Base-by-base conservation (phyloP, 2,888 invertebrate species). In the Andrena camellia region DNA sequence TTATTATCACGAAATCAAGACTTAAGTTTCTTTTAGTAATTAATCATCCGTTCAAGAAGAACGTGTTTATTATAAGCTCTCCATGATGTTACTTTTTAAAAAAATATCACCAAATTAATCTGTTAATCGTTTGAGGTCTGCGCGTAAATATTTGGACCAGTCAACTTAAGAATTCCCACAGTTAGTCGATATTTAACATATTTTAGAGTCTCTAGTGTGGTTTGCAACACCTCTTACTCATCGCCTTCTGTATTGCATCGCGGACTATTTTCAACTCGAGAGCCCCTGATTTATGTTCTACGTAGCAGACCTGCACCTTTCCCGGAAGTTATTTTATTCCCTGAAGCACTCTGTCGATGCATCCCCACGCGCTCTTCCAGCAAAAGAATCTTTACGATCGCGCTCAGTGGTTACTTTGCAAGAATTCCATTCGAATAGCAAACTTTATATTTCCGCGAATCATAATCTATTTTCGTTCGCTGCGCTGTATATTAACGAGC, bases 261-360 rank as follows among this genome's bases (percentile, higher is more conserved):
- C 62, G 31, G 4, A 26, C 68, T 83, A 81, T 83, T 83, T 83
- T 72, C 72, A 83, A 71, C 64, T 68, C 54, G 63, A 64, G 50
- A 52, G 29, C 26, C 42, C 26, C 68, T 73, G 79, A 81, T 73
- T 73, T 74, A 73, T 42, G 26, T 59, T 13, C 48, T 17, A 10
- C 67, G 50, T 66, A 70, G 52, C 26, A 67, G 42, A 20, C 17
- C 17, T 59, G 66, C 62, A 71, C 62, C 62, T 52, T 71, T 31
- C 33, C 52, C 10, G 8, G 20, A 62, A 33, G 78, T 67, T 80
- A 71, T 71, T 80, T 71, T 26, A 66, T 54, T 62, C 67, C 20
- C 17, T 13, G n/a, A 74, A 59, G 52, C 67, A 48, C 33, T 64
- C 54, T n/a, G 42, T 42, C 10, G 29, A 4, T 26, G 60, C 13